These are phyloP conservation scores for Penaeus vannamei DNA, from an alignment of 1,140 invertebrate species.

Conservation along the genomic window DNA sequence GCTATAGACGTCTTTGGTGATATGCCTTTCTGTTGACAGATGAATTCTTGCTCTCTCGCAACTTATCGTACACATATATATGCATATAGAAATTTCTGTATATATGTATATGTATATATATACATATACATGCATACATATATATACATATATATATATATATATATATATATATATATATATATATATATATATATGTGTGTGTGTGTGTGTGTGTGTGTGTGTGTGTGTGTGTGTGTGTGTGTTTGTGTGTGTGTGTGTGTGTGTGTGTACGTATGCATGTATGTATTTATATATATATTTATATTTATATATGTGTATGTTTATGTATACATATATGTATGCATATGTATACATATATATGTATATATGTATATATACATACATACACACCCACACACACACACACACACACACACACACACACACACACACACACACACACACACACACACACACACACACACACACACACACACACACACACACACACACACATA, in stretches of 20 bases:
- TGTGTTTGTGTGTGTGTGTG: background rate
- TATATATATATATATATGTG: too few relatives aligned
- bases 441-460: background rate
- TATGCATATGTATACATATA: constrained; percentile 25
- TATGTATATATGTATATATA: constrained; percentile 33
- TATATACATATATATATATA: background rate
- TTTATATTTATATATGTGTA: constrained; percentile 28
- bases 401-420: constrained; percentile 16
- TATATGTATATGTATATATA: too few relatives aligned
- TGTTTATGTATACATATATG: constrained; percentile 29
- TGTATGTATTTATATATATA: background rate
- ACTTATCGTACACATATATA: too few relatives aligned
- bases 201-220: too few relatives aligned
- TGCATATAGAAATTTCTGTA: too few relatives aligned
- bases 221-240: too few relatives aligned
- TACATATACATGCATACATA: too few relatives aligned
- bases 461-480: background rate
- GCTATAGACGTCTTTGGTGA: too few relatives aligned
- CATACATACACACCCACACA: constrained; percentile 25
- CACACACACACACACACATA: too few relatives aligned
- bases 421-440: background rate
- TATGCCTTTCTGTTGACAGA: too few relatives aligned
- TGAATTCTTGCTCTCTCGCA: too few relatives aligned
- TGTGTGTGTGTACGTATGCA: background rate
- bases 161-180: background rate